Evolutionary conservation across 2,797 vertebrate species (phyloP), one percentile per base, ranked within the genome.

Genomic region (Pygocentrus nattereri): DNA sequence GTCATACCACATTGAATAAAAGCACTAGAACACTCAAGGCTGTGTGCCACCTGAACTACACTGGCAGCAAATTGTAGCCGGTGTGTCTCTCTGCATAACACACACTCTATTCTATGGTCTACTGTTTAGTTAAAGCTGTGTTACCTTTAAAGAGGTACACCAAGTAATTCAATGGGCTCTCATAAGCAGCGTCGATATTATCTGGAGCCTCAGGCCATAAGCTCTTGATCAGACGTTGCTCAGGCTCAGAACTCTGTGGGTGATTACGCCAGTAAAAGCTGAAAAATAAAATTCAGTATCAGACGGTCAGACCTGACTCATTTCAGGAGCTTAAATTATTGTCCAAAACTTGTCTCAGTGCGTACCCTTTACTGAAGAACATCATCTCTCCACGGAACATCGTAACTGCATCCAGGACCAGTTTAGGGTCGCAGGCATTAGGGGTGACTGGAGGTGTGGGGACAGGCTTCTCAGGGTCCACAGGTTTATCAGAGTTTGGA

Each of bases 341-440:
- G 19, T 44, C 1, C 15, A 1, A 13, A 25, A 49, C 5, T n/a
- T 11, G 5, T 13, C 47, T 70, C 6, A 21, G 16, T 21, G 5
- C 85, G 90, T 94, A 95, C 95, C 92, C 93, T 86, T 89, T 90
- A 88, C 95, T 96, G 82, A 96, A 94, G 89, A 96, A 95, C 83
- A 95, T 83, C 0, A 93, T 47, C 90, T 96, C 95, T 89, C 77
- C 86, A 27, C 92, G 89, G 30, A 96, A 81, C 4, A 88, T 92
- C 50, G 94, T 95, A 82, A 93, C 52, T n/a, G 94, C 94, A 86
- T 95, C 89, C 0, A 96, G 92, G 62, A 87, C 85, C 58, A 92
- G 71, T 16, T 88, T 85, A 1, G 91, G 87, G 54, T 91, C 89
- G 82, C 95, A 96, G 74, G 70, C 78, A 21, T 89, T 80, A 69